Conservation (phyloP, 2,113 vertebrate species). For the Callithrix jacchus region DNA sequence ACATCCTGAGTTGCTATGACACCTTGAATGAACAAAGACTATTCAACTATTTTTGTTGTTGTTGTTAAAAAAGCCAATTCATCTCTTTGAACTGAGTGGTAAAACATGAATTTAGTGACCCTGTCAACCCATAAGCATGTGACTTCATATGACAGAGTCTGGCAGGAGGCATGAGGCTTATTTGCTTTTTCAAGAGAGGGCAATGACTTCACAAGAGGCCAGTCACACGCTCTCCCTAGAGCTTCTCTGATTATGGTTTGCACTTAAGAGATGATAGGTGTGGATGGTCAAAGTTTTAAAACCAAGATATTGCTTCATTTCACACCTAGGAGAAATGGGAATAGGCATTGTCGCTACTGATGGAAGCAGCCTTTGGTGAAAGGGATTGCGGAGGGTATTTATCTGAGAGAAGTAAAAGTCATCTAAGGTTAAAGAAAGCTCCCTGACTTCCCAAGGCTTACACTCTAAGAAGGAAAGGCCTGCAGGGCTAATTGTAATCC, state of each 20-base stretch:
- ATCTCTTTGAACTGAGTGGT: neutral
- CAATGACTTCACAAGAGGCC: neutral
- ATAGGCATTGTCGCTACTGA: neutral
- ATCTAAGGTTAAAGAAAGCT: neutral
- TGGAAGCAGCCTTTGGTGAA: neutral
- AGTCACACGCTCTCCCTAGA: neutral
- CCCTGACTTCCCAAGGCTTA: neutral
- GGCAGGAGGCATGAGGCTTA: neutral
- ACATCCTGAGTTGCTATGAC: neutral
- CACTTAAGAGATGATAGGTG: neutral
- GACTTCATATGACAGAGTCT: neutral
- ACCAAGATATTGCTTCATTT: neutral
- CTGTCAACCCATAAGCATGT: neutral
- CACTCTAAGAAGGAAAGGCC: neutral
- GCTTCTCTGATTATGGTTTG: neutral
- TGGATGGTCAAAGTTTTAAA: neutral
- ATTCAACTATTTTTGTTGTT: neutral
- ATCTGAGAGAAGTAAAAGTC: neutral
- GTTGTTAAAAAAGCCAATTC: constrained; percentile 5
- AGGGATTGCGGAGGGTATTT: neutral
- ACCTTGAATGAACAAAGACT: constrained; percentile 32
- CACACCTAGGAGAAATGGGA: neutral
- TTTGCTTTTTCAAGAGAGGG: constrained; percentile 3
- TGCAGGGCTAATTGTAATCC: neutral
- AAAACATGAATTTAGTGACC: neutral